These are phyloP conservation scores for Microctenopoma steveboyesi DNA, from an alignment of 2,797 vertebrate genomes.

Conservation along the genomic window DNA sequence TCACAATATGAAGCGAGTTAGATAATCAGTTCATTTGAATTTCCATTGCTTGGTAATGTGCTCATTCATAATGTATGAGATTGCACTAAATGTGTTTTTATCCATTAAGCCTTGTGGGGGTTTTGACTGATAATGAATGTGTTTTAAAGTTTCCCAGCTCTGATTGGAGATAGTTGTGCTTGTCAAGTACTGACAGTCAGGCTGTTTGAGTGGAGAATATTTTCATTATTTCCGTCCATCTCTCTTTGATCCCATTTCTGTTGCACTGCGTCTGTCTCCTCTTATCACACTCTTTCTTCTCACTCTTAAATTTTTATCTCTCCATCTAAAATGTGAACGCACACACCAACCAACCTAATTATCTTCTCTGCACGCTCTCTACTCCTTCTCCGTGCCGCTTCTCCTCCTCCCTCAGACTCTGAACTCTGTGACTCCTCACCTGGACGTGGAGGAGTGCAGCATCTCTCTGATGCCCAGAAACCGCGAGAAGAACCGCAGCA, in stretches of 20 bases:
- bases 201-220: slow-evolving; percentile 40
- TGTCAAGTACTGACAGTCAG: slow-evolving; percentile 55
- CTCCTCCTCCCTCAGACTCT: slow-evolving; percentile 84
- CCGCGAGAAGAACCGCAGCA: slow-evolving; percentile 95
- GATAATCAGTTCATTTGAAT: slow-evolving; percentile 71
- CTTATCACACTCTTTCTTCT: slow-evolving; percentile 46
- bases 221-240: slow-evolving; percentile 40
- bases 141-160: slow-evolving; percentile 53
- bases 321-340: slow-evolving; percentile 25
- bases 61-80: slow-evolving; percentile 68
- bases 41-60: slow-evolving; percentile 60
- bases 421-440: slow-evolving; percentile 93
- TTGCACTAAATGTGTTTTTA: slow-evolving; percentile 63
- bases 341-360: slow-evolving; percentile 24
- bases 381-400: background rate
- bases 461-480: slow-evolving; percentile 93
- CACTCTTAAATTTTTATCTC: slow-evolving; percentile 42
- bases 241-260: slow-evolving; percentile 53
- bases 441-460: slow-evolving; percentile 95
- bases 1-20: slow-evolving; percentile 56
- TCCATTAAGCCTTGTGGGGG: slow-evolving; percentile 59
- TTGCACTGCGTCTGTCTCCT: slow-evolving; percentile 38
- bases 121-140: slow-evolving; percentile 55
- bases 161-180: slow-evolving; percentile 58
- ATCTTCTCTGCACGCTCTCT: slow-evolving; percentile 6